Conservation (phyloP, 1,140 invertebrate species). For the Rhizoglyphus robini region DNA sequence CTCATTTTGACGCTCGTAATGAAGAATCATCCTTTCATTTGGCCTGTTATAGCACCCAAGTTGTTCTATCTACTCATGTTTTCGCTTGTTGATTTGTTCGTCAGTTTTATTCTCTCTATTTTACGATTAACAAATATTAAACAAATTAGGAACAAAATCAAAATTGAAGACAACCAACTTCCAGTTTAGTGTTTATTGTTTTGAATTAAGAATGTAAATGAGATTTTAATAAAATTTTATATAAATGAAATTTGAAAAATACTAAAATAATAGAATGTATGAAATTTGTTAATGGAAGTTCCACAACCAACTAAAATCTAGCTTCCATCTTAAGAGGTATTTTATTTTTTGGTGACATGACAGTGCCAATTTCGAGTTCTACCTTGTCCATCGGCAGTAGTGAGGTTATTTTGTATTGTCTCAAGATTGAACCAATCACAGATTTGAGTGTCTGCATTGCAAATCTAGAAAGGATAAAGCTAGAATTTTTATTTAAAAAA, state of each 20-base stretch:
- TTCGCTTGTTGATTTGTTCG: no score
- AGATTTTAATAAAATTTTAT: no score
- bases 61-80: neutral
- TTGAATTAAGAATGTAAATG: no score
- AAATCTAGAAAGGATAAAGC: neutral
- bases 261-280: no score
- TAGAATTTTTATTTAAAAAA: neutral
- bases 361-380: constrained; percentile 12
- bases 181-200: no score
- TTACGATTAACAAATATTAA: no score
- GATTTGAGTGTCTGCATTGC: constrained; percentile 13
- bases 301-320: no score
- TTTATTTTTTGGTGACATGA: constrained; percentile 15
- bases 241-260: no score
- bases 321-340: constrained; percentile 14
- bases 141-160: no score
- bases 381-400: constrained; percentile 13
- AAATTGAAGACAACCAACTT: no score
- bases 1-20: constrained; percentile 40
- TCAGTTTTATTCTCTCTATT: no score
- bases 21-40: neutral
- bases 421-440: constrained; percentile 2
- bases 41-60: neutral
- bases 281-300: no score
- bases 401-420: constrained; percentile 13